phyloP scores from a whole-genome alignment of 2,797 vertebrate genomes.

The Okamejei kenojei region DNA sequence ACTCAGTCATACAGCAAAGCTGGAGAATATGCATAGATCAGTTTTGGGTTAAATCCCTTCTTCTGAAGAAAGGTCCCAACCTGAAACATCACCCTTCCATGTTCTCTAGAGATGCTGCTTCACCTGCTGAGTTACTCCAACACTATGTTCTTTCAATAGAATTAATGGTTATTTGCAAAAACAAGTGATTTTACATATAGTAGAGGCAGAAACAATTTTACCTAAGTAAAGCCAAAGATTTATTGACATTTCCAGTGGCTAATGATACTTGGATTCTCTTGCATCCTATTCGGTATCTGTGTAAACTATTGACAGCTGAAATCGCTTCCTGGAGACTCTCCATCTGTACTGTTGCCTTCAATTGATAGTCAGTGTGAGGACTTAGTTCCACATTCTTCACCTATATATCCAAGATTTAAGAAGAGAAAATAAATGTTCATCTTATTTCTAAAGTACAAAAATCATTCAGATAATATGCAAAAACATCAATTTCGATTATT shows the following conservation, averaged over 20 bases:
- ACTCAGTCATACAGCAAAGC: too few relatives aligned
- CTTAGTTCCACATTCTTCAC: constrained; percentile 85
- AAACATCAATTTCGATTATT: background rate
- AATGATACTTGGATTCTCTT: constrained; percentile 91
- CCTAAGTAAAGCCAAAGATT: constrained; percentile 78
- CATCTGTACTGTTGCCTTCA: constrained; percentile 86
- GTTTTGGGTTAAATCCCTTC: too few relatives aligned
- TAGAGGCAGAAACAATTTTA: constrained; percentile 48
- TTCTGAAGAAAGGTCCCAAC: too few relatives aligned
- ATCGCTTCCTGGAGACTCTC: constrained; percentile 83
- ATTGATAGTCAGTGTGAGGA: constrained; percentile 92
- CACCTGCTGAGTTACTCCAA: too few relatives aligned
- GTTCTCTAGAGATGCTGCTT: too few relatives aligned
- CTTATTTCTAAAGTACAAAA: background rate
- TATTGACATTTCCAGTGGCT: constrained; percentile 73
- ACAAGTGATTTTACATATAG: background rate
- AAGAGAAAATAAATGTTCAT: background rate
- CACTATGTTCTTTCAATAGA: too few relatives aligned
- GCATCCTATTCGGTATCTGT: constrained; percentile 84
- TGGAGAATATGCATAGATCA: too few relatives aligned
- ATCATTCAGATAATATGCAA: background rate
- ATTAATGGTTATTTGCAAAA: background rate
- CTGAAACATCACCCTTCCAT: too few relatives aligned
- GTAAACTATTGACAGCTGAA: constrained; percentile 75
- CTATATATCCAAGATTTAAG: constrained; percentile 49